Base-by-base conservation (phyloP, 2,888 invertebrate species). In the Lissocephala sabroskyi region DNA sequence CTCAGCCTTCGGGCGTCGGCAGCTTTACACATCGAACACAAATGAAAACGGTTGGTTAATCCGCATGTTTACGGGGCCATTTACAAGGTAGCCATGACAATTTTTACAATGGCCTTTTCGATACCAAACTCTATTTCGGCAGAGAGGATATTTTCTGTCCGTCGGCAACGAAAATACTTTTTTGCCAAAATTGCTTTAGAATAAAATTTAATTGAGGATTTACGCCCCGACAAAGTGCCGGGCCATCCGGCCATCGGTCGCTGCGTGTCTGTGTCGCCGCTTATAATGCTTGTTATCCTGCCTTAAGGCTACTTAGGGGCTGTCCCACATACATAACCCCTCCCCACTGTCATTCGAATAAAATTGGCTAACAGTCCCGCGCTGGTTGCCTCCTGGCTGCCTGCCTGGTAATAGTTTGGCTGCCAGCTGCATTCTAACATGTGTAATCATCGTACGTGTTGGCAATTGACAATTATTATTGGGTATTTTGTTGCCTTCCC, bases 191-290 rank as follows among this genome's bases (percentile, higher is more conserved):
- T 80, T 68, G 66, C 79, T 79, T 80, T 79, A 71, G 68, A 78
- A 70, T 71, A 67, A 78, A 76, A 77, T 79, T 79, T 80, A 79
- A 79, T 79, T 79, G 80, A 64, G 80, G 79, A 79, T 79, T 23
- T 80, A 79, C 35, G 9, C 35, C 9, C 13, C 9, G 10, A 35
- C 35, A 35, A 16, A 13, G 33, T 13, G 13, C 13, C 14, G 33
- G n/a, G 13, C 2, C 13, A 13, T 11, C 16, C 16, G 13, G 26
- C 39, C 1, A 11, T 28, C 19, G 29, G 32, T 19, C 17, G 45
- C 17, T 16, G 44, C 32, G 35, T 37, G 41, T 18, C 10, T 42
- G 47, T 45, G 49, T 44, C 58, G 62, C 59, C 70, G 47, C 70
- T 66, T 55, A 65, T 70, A 66, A 70, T 70, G 62, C 66, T 64